A percentile compares a stretch with the other conserved stretches of the same genome.
Conservation (phyloP, 35 echinoderm and acorn worm species). For the Apostichopus parvimensis region DNA sequence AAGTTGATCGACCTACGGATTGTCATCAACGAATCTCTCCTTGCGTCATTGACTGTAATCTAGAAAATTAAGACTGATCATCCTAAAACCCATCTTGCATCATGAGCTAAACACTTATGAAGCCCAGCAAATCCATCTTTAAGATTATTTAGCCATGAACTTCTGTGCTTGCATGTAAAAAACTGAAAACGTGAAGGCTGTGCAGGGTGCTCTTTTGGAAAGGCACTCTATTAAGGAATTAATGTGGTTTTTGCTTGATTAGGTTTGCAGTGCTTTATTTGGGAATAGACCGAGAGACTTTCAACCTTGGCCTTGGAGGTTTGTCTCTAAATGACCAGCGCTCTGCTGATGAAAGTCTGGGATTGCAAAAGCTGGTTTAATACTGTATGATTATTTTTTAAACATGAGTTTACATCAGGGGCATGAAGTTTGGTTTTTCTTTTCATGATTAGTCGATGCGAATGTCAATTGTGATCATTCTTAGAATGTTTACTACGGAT, state of each 20-base stretch:
- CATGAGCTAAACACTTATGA: neutral
- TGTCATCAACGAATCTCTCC: no score
- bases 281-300: neutral
- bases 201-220: neutral
- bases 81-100: neutral
- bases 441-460: no score
- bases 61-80: neutral
- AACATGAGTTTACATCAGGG: no score
- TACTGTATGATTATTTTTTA: no score
- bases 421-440: no score
- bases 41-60: neutral
- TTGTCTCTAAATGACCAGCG: no score
- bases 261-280: neutral
- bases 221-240: neutral
- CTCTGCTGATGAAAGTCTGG: no score
- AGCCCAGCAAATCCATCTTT: neutral
- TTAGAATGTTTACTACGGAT: no score
- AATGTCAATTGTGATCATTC: no score
- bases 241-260: neutral
- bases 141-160: neutral
- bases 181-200: neutral
- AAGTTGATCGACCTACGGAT: no score
- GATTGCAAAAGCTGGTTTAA: no score
- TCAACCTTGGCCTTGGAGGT: no score
- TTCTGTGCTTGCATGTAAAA: neutral